These are phyloP conservation scores for Pseudomyrmex cubaensis DNA, from an alignment of 1,140 invertebrate species.

Conservation along the genomic window DNA sequence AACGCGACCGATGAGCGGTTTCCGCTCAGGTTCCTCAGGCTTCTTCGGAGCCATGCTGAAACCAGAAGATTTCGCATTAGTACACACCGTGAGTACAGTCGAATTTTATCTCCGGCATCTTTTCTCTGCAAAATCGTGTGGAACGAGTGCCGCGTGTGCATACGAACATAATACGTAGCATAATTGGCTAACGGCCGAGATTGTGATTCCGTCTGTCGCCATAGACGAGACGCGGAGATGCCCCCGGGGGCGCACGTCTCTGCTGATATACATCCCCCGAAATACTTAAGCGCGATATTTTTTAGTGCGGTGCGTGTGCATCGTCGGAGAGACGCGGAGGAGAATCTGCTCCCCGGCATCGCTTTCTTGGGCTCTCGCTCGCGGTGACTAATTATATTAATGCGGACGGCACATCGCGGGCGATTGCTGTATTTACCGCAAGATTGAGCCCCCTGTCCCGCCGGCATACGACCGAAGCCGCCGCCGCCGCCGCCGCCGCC, in stretches of 20 bases:
- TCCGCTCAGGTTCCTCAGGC: constrained; percentile 94
- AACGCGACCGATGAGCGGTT: constrained; percentile 97
- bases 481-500: constrained; percentile 12
- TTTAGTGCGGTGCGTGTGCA: constrained; percentile 25
- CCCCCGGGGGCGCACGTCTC: constrained; percentile 20
- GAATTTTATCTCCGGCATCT: not conserved
- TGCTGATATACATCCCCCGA: constrained; percentile 41
- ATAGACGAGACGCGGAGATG: not conserved
- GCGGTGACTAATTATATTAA: constrained; percentile 86
- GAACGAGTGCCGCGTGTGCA: constrained; percentile 39
- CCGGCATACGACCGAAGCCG: constrained; percentile 46
- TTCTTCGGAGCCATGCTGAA: constrained; percentile 97
- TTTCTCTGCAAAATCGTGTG: not conserved
- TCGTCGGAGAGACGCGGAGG: constrained; percentile 39
- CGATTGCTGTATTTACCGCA: constrained; percentile 85
- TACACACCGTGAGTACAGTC: not conserved
- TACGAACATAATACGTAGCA: not conserved
- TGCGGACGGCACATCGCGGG: constrained; percentile 82
- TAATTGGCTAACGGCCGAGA: constrained; percentile 24
- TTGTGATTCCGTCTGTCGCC: constrained; percentile 13
- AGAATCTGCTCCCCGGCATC: constrained; percentile 66
- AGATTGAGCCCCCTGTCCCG: constrained; percentile 77
- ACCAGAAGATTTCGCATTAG: constrained; percentile 7
- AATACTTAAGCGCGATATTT: constrained; percentile 58
- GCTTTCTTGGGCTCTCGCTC: constrained; percentile 77